phyloP scores from a whole-genome alignment of 2,113 vertebrate species.

The Trichechus manatus region DNA sequence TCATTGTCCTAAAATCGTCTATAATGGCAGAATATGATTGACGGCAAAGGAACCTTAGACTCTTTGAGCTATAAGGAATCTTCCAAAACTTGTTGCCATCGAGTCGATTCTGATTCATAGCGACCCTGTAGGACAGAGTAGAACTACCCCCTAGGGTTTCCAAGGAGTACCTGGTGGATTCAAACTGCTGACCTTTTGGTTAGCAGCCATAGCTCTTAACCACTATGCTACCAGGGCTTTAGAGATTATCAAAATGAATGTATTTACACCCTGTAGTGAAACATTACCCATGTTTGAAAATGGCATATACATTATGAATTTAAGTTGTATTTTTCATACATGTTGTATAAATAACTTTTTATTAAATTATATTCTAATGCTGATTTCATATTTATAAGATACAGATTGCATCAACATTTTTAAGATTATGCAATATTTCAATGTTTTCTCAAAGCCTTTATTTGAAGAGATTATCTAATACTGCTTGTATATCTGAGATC shows the following conservation, averaged over 20 bases:
- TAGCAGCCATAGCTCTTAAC: too few species aligned
- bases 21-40: background rate
- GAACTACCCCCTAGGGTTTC: too few species aligned
- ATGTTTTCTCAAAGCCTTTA: background rate
- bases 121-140: too few species aligned
- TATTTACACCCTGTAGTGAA: background rate
- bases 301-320: background rate
- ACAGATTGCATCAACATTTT: background rate
- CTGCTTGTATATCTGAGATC: background rate
- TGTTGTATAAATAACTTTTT: background rate
- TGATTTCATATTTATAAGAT: background rate
- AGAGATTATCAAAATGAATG: background rate
- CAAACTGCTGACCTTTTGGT: too few species aligned
- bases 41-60: background rate
- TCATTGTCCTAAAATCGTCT: background rate
- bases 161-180: too few species aligned
- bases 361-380: background rate
- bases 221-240: background rate
- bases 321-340: background rate
- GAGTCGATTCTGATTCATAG: too few species aligned
- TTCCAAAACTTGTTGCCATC: background rate
- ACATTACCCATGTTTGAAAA: slow-evolving; percentile 1
- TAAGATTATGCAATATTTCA: slow-evolving; percentile 2
- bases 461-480: slow-evolving; percentile 44
- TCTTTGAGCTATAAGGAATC: background rate